Base-by-base conservation (phyloP, 2,888 invertebrate species). In the Bugula neritina region DNA sequence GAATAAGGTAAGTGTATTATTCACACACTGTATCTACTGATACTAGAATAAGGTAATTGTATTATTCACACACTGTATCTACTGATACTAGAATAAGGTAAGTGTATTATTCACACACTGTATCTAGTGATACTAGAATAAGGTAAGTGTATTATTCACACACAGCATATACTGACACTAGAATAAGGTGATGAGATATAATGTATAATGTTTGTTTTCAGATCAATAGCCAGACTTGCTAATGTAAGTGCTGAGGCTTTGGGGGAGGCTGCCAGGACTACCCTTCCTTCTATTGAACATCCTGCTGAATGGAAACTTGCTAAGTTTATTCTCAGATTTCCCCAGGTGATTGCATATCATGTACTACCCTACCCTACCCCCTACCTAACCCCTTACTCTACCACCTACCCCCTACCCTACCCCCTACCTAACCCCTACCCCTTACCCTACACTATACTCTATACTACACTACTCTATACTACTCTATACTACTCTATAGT, bases 21-120 rank as follows among this genome's bases (percentile, higher is more conserved):
- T n/a, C n/a, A n/a, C n/a, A n/a, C n/a, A n/a, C n/a, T n/a, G n/a
- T 99, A 3, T 99, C 99, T 84, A 94, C 95, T 0, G 89, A 92
- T 77, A 96, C 96, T 13, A 88, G 99, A 55, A 99, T 99, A 76
- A 89, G 92, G 80, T 96, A 71, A 72, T 73, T 54, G 17, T 43
- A 43, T 43, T 43, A 43, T 43, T 10, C 17, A 43, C 43, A 10
- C 5, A 17, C 10, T 17, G 10, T 43, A 43, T 43, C 5, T 43
- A 43, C 43, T 43, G 5, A 43, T 17, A 43, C 43, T 43, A 43
- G 43, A 17, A 43, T 43, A 5, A 43, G 43, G 43, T 43, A 43
- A 43, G 43, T 43, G n/a, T n/a, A n/a, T n/a, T n/a, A n/a, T n/a
- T n/a, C n/a, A n/a, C n/a, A n/a, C n/a, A n/a, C n/a, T n/a, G n/a